These are phyloP conservation scores for Brienomyrus longianalis DNA, from an alignment of 2,113 vertebrate genomes.

Conservation along the genomic window DNA sequence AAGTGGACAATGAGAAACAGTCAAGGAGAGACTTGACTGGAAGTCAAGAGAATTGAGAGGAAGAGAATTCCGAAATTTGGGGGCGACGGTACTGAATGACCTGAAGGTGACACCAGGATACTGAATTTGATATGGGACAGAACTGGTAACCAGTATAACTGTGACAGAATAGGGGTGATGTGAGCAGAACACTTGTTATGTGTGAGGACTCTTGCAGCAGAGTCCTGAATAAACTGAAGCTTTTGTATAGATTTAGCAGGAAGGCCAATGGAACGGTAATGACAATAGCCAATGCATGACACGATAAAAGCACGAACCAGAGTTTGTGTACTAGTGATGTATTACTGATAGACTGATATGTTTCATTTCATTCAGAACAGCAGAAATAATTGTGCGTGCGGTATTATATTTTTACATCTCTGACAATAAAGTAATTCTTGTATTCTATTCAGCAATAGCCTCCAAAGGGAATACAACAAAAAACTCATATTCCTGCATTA, in stretches of 20 bases:
- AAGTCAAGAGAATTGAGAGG: too few relatives aligned
- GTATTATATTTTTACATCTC: not conserved
- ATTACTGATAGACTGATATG: not conserved
- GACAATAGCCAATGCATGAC: not conserved
- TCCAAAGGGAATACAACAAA: not conserved
- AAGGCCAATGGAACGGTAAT: not conserved
- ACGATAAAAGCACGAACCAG: not conserved
- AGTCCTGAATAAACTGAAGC: not conserved
- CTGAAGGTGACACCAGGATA: not conserved
- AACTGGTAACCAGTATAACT: not conserved
- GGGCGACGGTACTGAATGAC: not conserved
- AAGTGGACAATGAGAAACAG: not conserved
- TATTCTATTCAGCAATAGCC: not conserved
- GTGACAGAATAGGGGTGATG: not conserved
- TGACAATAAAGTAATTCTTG: not conserved
- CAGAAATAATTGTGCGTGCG: not conserved
- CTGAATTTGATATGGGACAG: not conserved
- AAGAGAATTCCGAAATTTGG: not conserved
- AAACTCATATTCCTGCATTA: not conserved
- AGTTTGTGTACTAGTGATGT: not conserved
- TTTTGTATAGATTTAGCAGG: not conserved
- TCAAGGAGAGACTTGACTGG: not conserved
- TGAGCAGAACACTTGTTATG: not conserved
- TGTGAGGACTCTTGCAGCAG: not conserved
- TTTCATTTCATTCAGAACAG: not conserved